Conservation (phyloP, 2,113 vertebrate species). For the Peromyscus californicus region DNA sequence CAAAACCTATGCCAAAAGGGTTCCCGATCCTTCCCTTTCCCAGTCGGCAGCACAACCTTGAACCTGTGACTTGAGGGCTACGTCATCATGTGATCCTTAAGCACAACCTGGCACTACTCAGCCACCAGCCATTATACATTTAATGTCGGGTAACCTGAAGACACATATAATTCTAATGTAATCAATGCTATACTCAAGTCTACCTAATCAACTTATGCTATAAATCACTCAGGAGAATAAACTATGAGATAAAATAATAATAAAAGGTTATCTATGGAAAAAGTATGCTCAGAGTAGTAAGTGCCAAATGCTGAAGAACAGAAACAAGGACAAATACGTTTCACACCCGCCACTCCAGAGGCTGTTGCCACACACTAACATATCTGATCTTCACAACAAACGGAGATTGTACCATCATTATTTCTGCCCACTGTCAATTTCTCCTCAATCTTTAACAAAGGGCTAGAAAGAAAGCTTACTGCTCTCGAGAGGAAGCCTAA, state of each 20-base stretch:
- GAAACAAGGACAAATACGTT: neutral
- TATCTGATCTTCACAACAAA: neutral
- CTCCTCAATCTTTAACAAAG: constrained; percentile 34
- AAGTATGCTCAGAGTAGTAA: neutral
- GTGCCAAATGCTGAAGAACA: neutral
- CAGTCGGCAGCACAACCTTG: neutral
- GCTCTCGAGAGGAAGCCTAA: neutral
- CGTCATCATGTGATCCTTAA: neutral
- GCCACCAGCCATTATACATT: neutral
- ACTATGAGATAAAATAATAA: neutral
- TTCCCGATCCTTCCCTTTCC: neutral
- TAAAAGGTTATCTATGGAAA: constrained; percentile 5
- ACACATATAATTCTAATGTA: neutral
- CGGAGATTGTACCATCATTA: neutral
- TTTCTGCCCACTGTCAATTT: neutral
- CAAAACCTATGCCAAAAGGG: neutral
- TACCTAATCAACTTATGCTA: neutral
- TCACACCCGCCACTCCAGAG: neutral
- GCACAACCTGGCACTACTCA: neutral
- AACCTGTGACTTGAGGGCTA: neutral
- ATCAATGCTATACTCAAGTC: neutral
- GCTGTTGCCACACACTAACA: neutral
- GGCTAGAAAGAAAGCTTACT: neutral
- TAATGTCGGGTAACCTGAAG: neutral
- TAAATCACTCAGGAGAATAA: constrained; percentile 4